phyloP scores from a whole-genome alignment of 2,113 vertebrate species.

The Bombycilla garrulus region DNA sequence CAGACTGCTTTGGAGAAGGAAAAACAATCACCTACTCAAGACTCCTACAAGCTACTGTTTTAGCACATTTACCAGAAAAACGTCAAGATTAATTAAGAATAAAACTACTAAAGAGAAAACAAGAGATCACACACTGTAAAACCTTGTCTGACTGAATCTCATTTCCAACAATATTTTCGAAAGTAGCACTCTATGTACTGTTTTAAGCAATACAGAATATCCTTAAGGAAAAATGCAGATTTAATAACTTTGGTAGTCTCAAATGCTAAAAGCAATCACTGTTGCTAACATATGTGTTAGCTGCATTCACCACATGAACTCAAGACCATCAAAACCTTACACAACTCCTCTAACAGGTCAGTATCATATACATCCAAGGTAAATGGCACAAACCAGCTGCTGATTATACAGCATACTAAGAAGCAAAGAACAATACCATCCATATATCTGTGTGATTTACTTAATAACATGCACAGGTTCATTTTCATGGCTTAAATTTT shows the following conservation, averaged over 20 bases:
- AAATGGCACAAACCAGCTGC: background rate
- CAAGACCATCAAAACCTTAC: background rate
- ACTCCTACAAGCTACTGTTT: constrained; percentile 59
- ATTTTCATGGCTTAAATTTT: background rate
- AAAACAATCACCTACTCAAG: constrained; percentile 63
- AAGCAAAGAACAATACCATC: background rate
- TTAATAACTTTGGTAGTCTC: background rate
- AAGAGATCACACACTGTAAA: background rate
- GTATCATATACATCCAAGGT: background rate
- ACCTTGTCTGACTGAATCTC: background rate
- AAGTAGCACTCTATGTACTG: background rate
- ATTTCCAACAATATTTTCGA: background rate
- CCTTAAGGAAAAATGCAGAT: background rate
- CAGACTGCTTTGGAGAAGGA: constrained; percentile 36
- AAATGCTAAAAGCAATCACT: background rate
- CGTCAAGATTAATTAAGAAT: constrained; percentile 41
- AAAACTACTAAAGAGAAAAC: constrained; percentile 42
- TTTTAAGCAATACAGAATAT: background rate
- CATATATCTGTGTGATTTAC: background rate
- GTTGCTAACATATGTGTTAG: background rate
- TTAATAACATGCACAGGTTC: background rate
- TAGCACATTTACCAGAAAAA: constrained; percentile 49
- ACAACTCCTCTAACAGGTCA: background rate
- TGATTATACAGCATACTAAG: background rate
- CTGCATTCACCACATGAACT: background rate